Base-by-base conservation (phyloP, 2,888 invertebrate species). In the Sarcophaga carnaria region DNA sequence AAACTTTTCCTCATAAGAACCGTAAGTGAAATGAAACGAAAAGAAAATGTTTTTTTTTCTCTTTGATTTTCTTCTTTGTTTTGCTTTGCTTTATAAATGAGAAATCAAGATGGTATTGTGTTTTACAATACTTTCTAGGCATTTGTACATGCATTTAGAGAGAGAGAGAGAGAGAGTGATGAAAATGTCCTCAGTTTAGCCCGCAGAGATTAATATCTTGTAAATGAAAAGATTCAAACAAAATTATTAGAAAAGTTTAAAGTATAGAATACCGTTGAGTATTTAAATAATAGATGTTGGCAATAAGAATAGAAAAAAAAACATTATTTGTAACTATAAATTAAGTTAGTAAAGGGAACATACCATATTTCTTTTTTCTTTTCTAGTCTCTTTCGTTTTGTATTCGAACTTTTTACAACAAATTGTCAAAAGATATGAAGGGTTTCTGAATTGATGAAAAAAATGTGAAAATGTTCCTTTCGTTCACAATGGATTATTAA, bases 251-350 rank as follows among this genome's bases (percentile, higher is more conserved):
- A 79, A 87, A 87, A 87, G 75, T 85, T 85, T 67, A 27, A 37
- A 72, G 10, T 37, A 37, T 37, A 79, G 54, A 87, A 82, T 87
- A 82, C 87, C 84, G 71, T 71, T 10, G 87, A 84, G 87, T 87
- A 87, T 87, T 87, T 84, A 87, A 87, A 87, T 87, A 87, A 87
- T 87, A 87, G 62, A 84, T 78, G 75, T 81, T 49, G 75, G 49
- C 62, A 10, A 78, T 49, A 71, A 54, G 4, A 17, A 12, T 17
- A 54, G 54, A 12, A 72, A 54, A 12, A 72, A 54, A 37, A 22
- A 62, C 47, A 8, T 59, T 69, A 22, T 62, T 67, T 49, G 4
- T 22, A 84, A 79, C 84, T 72, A 76, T 76, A 87, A 84, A 81
- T 87, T 84, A 72, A 84, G 79, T 87, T 87, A 82, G 72, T 71